phyloP scores from a whole-genome alignment of 1,140 invertebrate species.

The Pachypsylla venusta region DNA sequence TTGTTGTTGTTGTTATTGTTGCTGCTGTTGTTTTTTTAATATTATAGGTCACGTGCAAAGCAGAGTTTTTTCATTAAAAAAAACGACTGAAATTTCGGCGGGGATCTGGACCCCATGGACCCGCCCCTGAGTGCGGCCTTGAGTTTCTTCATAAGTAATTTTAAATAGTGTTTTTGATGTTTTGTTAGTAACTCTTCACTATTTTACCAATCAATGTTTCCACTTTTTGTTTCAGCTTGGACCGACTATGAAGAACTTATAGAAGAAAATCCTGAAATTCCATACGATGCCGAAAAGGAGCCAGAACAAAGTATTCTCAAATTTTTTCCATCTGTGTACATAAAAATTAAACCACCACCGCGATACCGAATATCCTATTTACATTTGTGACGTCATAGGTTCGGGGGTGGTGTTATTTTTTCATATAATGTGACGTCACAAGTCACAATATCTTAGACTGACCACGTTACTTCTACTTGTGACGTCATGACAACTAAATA shows the following conservation, averaged over 20 bases:
- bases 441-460: background rate
- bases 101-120: no score
- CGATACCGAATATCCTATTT: background rate
- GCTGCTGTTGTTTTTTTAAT: no score
- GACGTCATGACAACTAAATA: no score
- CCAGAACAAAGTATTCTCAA: slow-evolving; percentile 3
- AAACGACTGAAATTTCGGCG: no score
- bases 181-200: no score
- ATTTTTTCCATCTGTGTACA: slow-evolving; percentile 6
- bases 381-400: background rate
- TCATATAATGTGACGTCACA: background rate
- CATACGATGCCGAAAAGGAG: slow-evolving; percentile 3
- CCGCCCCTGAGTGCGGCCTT: no score
- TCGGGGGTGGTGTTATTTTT: background rate
- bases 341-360: background rate
- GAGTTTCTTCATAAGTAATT: no score
- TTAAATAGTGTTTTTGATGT: no score
- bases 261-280: background rate
- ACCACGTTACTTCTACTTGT: background rate
- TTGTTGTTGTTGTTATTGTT: no score
- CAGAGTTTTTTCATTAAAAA: no score
- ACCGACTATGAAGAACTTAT: background rate
- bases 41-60: no score
- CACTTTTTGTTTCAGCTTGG: background rate
- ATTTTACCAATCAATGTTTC: no score